A percentile compares a stretch with the other conserved stretches of the same genome.
Conservation (phyloP, 2,113 vertebrate species). For the Phoxinus phoxinus region DNA sequence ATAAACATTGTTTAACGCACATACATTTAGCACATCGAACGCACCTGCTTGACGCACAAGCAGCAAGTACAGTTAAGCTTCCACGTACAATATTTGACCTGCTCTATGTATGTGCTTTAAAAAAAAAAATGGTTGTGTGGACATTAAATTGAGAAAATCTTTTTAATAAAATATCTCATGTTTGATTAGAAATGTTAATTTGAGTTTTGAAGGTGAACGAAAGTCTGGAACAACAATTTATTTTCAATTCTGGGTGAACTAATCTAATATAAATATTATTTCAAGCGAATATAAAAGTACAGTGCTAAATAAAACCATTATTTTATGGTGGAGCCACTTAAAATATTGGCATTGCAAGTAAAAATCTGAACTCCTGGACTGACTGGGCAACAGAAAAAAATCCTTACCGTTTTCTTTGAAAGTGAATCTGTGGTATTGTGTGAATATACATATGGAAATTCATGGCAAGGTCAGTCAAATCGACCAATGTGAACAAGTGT, state of each 20-base stretch:
- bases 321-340: background rate
- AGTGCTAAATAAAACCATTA: background rate
- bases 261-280: background rate
- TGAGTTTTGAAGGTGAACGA: background rate
- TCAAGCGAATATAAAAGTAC: background rate
- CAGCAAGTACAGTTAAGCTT: background rate
- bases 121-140: too few species aligned
- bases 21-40: background rate
- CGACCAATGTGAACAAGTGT: background rate
- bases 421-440: background rate
- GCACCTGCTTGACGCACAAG: background rate
- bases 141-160: background rate
- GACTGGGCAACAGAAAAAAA: background rate
- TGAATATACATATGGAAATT: background rate
- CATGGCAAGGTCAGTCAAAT: background rate
- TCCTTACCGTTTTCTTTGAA: background rate
- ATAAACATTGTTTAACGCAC: background rate
- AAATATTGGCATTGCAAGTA: background rate
- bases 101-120: background rate
- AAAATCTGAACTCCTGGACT: background rate
- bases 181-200: background rate
- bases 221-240: background rate
- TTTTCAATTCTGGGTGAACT: background rate
- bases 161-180: background rate
- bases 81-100: too few species aligned